phyloP scores from a whole-genome alignment of 1,140 invertebrate species.

The Leucophenga varia region DNA sequence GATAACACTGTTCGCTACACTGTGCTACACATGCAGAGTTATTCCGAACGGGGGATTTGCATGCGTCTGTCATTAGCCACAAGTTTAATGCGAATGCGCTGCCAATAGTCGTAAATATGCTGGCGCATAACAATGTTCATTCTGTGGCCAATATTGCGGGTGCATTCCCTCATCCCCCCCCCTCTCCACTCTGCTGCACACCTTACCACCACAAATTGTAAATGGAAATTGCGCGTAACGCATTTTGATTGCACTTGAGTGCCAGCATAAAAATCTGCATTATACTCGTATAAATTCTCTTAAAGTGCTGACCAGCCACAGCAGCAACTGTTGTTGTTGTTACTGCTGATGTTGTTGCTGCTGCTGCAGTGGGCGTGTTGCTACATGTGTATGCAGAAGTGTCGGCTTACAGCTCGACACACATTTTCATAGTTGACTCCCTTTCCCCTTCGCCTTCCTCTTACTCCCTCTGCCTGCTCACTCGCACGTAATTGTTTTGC shows the following conservation, averaged over 20 bases:
- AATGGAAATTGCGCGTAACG: slow-evolving; percentile 43
- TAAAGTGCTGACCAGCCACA: slow-evolving; percentile 30
- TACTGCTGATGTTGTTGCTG: slow-evolving; percentile 12
- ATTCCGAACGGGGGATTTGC: background rate
- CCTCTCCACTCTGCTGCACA: background rate
- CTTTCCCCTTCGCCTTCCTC: no score
- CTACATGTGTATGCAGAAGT: slow-evolving; percentile 4
- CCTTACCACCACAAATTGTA: slow-evolving; percentile 10
- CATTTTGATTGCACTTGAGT: slow-evolving; percentile 48
- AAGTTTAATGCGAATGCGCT: slow-evolving; percentile 19
- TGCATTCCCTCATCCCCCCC: background rate
- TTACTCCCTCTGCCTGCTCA: no score
- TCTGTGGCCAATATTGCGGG: slow-evolving; percentile 30
- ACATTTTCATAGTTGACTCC: no score
- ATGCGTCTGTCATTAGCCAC: slow-evolving; percentile 19
- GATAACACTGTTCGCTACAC: slow-evolving; percentile 25
- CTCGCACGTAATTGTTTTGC: slow-evolving; percentile 47
- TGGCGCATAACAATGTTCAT: slow-evolving; percentile 31
- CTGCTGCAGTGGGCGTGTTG: slow-evolving; percentile 5
- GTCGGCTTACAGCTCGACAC: slow-evolving; percentile 19
- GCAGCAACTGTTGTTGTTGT: no score
- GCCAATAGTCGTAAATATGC: slow-evolving; percentile 20
- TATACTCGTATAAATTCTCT: slow-evolving; percentile 43
- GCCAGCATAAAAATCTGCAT: slow-evolving; percentile 42
- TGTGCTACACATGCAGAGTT: slow-evolving; percentile 1